Percentiles rank a stretch among this genome's conserved stretches.
These are phyloP conservation scores for Dryas iulia DNA, from an alignment of 1,140 invertebrate species.

Conservation along the genomic window DNA sequence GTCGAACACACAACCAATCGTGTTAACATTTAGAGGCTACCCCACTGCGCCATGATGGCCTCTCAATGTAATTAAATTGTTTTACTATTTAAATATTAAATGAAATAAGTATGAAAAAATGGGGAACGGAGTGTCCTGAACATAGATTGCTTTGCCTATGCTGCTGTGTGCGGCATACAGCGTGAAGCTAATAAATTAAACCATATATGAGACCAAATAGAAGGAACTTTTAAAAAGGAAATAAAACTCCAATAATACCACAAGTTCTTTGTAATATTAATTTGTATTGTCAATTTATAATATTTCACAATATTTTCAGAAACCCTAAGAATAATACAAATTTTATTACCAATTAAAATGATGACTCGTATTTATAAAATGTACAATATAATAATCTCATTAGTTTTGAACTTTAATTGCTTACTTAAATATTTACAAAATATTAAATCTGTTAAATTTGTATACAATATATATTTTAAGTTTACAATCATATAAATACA, in stretches of 20 bases:
- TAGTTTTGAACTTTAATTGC: constrained; percentile 65
- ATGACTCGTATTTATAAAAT: constrained; percentile 79
- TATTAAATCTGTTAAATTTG: constrained; percentile 76
- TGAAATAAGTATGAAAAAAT: not conserved
- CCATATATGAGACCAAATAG: too few relatives aligned
- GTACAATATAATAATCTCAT: constrained; percentile 80
- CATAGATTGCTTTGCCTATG: too few relatives aligned
- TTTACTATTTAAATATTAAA: too few relatives aligned
- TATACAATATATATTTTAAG: constrained; percentile 73
- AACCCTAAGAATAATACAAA: constrained; percentile 71
- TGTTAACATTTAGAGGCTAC: too few relatives aligned
- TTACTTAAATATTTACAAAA: constrained; percentile 78
- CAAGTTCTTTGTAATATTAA: constrained; percentile 55
- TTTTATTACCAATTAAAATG: constrained; percentile 64
- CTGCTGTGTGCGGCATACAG: too few relatives aligned
- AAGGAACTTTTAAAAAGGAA: not conserved
- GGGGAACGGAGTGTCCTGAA: too few relatives aligned
- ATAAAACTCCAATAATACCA: constrained; percentile 34
- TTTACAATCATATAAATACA: constrained; percentile 78
- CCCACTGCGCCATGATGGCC: too few relatives aligned
- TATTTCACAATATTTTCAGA: constrained; percentile 77
- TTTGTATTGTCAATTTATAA: constrained; percentile 78
- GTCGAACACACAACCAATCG: too few relatives aligned
- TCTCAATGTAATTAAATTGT: too few relatives aligned
- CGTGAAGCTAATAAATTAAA: too few relatives aligned